Conservation (phyloP, 2,113 vertebrate species). For the Barnardius zonarius region DNA sequence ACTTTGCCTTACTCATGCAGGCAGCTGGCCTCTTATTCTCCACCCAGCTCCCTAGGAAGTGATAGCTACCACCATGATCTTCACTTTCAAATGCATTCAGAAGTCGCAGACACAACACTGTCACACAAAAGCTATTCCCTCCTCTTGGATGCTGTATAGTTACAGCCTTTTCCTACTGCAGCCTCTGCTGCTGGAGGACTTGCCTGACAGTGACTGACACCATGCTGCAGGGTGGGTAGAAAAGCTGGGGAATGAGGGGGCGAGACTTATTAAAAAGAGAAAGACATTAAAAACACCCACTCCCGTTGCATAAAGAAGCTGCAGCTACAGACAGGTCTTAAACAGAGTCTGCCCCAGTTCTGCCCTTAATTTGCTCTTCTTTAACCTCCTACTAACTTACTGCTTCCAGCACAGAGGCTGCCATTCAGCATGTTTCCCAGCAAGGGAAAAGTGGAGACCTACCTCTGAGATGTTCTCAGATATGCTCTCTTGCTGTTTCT, state of each 20-base stretch:
- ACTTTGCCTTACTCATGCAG: neutral
- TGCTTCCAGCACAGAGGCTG: neutral
- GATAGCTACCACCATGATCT: neutral
- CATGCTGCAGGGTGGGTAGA: constrained; percentile 3
- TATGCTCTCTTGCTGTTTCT: constrained; percentile 49
- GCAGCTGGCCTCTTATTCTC: neutral
- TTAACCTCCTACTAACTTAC: neutral
- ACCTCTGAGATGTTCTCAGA: constrained; percentile 74
- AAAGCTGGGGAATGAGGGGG: constrained; percentile 34
- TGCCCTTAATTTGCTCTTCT: constrained; percentile 13
- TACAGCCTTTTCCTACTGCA: neutral
- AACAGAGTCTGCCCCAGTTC: constrained; percentile 32
- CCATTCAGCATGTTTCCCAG: neutral
- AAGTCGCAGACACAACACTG: neutral
- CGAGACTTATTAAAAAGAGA: constrained; percentile 34
- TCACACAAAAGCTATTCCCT: neutral
- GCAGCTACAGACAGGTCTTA: constrained; percentile 37
- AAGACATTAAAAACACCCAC: constrained; percentile 48
- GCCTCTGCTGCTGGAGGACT: neutral
- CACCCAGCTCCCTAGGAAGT: neutral
- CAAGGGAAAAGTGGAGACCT: neutral
- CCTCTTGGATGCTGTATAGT: neutral
- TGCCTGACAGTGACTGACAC: constrained; percentile 46
- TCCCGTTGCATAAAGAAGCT: constrained; percentile 23
- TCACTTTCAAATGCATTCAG: neutral